Percentiles rank a stretch among this genome's conserved stretches.
Evolutionary conservation across 2,797 vertebrate species (phyloP).

Genomic region (Valencia hispanica): DNA sequence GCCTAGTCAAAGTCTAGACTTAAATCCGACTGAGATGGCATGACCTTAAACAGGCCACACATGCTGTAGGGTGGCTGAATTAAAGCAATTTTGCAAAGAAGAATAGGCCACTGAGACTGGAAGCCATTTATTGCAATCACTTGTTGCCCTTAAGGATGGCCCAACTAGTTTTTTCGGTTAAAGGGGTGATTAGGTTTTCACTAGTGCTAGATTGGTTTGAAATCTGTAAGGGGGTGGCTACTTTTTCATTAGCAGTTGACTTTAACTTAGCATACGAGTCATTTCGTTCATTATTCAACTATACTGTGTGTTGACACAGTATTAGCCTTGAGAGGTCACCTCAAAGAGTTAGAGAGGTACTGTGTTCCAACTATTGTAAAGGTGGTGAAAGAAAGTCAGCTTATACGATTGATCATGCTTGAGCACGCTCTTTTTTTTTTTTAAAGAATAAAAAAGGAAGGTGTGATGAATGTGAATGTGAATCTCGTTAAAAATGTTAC

Average conservation of each 20-base stretch:
- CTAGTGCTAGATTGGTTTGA: not conserved
- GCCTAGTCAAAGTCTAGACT: not conserved
- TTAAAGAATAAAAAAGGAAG: constrained; percentile 24
- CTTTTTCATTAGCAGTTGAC: not conserved
- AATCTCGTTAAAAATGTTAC: constrained; percentile 74
- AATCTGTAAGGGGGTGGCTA: too few relatives aligned
- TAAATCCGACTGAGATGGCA: too few relatives aligned
- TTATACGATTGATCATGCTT: constrained; percentile 43
- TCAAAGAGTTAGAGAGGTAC: constrained; percentile 5
- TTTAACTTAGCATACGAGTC: not conserved
- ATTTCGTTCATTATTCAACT: not conserved
- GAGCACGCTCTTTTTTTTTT: constrained; percentile 47
- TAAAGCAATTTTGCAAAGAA: not conserved
- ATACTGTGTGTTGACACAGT: constrained; percentile 9
- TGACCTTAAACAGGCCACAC: too few relatives aligned
- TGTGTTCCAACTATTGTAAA: constrained; percentile 19
- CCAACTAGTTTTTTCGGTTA: not conserved
- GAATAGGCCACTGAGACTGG: not conserved
- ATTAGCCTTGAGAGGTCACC: constrained; percentile 30
- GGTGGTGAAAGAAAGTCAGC: constrained; percentile 22
- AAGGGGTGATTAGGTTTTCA: not conserved
- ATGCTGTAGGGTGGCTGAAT: not conserved
- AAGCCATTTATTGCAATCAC: not conserved
- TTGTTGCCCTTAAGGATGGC: not conserved
- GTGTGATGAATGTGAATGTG: constrained; percentile 46